Evolutionary conservation across 2,797 vertebrate species (phyloP).

Genomic region (Rhynchotus rufescens): DNA sequence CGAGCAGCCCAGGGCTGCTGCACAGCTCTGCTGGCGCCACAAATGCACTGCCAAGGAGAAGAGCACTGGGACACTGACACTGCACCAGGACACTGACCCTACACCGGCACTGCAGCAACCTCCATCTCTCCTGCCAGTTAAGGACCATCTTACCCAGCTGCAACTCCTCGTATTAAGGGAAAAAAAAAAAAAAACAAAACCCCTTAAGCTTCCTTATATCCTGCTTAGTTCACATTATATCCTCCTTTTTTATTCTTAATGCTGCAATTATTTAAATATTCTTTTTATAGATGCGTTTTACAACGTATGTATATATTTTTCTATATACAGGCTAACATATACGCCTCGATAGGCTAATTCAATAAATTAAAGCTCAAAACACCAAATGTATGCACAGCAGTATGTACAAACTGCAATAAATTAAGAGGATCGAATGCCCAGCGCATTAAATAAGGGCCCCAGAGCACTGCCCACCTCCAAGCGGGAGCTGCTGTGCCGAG

Average conservation of each 20-base stretch:
- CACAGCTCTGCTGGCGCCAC: neutral
- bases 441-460: neutral
- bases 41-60: neutral
- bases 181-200: neutral
- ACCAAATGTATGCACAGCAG: neutral
- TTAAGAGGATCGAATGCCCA: neutral
- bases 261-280: neutral
- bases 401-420: conserved; percentile 72
- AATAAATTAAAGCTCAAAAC: conserved; percentile 66
- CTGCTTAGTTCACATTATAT: neutral
- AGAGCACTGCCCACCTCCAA: neutral
- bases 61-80: neutral
- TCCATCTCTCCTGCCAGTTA: neutral
- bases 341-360: neutral
- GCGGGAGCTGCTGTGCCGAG: neutral
- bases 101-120: neutral
- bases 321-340: neutral
- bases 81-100: neutral
- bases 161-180: neutral
- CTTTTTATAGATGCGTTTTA: neutral
- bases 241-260: neutral
- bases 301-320: neutral
- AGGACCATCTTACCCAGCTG: neutral
- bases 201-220: neutral
- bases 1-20: fast-evolving